These are phyloP conservation scores for Syrista parreyssii DNA, from an alignment of 2,888 invertebrate genomes.

Conservation along the genomic window DNA sequence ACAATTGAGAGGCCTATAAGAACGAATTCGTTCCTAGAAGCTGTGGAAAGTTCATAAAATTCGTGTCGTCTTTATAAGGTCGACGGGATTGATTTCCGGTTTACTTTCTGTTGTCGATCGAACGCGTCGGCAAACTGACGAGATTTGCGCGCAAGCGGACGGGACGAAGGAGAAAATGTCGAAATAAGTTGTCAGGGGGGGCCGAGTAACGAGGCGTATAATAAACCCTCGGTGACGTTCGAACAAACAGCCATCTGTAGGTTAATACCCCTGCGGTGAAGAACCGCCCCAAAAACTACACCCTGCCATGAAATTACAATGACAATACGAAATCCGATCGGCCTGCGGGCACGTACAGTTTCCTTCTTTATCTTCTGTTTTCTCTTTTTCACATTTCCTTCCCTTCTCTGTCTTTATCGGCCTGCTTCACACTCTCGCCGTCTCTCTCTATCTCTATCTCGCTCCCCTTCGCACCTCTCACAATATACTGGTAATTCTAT, in stretches of 20 bases:
- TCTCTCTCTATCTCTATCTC: slow-evolving; percentile 17
- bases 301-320: slow-evolving; percentile 65
- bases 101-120: background rate
- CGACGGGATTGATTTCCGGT: background rate
- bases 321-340: slow-evolving; percentile 65
- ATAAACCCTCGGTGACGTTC: slow-evolving; percentile 61
- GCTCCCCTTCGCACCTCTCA: slow-evolving; percentile 37
- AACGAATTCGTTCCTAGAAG: background rate
- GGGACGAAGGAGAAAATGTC: slow-evolving; percentile 27
- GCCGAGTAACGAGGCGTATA: slow-evolving; percentile 65
- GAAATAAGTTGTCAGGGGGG: slow-evolving; percentile 46
- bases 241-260: slow-evolving; percentile 66
- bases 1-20: background rate
- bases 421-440: slow-evolving; percentile 25
- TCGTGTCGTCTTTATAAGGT: background rate
- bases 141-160: background rate
- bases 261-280: slow-evolving; percentile 62
- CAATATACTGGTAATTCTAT: slow-evolving; percentile 44
- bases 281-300: slow-evolving; percentile 64
- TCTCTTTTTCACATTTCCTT: slow-evolving; percentile 20
- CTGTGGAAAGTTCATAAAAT: background rate
- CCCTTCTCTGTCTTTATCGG: slow-evolving; percentile 27
- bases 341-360: slow-evolving; percentile 60
- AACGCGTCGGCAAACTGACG: background rate
- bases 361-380: slow-evolving; percentile 33